These are phyloP conservation scores for Coenonympha arcania DNA, from an alignment of 2,888 invertebrate genomes.

Conservation along the genomic window DNA sequence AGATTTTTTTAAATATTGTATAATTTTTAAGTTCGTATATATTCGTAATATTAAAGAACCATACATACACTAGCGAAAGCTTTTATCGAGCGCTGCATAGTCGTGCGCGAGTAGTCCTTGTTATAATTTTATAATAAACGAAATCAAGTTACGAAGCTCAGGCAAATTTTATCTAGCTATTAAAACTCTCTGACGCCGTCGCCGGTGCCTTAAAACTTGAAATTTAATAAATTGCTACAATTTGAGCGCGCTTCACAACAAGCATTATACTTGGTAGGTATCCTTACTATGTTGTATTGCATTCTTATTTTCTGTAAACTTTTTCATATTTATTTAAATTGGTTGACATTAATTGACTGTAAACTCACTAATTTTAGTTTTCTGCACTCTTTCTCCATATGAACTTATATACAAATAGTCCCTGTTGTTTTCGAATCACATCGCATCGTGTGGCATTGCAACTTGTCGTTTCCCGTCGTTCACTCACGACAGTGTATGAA, in stretches of 20 bases:
- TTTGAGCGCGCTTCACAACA: not conserved
- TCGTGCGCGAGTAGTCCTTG: not conserved
- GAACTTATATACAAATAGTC: no score
- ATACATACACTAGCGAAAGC: not conserved
- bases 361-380: no score
- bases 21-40: no score
- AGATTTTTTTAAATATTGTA: no score
- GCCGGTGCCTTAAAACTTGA: constrained; percentile 19
- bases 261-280: not conserved
- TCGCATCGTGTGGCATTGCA: no score
- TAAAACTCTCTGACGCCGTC: constrained; percentile 22
- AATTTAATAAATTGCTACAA: constrained; percentile 18
- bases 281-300: not conserved
- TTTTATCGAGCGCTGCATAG: not conserved
- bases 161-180: constrained; percentile 22
- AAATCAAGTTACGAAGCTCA: constrained; percentile 21
- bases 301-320: not conserved
- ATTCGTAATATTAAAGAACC: no score
- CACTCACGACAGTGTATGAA: constrained; percentile 3
- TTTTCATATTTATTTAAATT: not conserved
- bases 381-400: no score
- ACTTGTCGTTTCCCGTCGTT: constrained; percentile 1
- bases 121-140: constrained; percentile 11
- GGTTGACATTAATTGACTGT: no score
- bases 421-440: no score